Evolutionary conservation across 2,797 vertebrate species (phyloP), one percentile per base, ranked within the genome.

Genomic region (Gymnoscopelus microlampas): DNA sequence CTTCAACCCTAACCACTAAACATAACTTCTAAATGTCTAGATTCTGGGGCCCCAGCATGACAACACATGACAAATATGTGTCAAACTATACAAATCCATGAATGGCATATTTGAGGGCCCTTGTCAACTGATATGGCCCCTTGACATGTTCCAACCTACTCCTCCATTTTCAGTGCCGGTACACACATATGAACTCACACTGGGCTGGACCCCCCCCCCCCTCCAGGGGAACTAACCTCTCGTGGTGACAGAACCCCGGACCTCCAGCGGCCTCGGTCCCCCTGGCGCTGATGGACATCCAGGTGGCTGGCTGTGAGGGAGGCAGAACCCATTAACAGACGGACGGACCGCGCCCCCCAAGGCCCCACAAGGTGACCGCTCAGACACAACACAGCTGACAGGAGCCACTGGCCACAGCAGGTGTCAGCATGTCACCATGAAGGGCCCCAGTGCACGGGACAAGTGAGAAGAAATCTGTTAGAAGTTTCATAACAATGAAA

Each of bases 361-460:
- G 74, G 68, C 77, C 74, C 63, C 63, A 55, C 70, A 69, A 81
- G 78, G 80, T 75, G 56, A 29, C 76, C 59, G 63, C 39, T 78
- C 76, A 89, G 84, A 89, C 35, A 29, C 70, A 29, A 78, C 82
- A 82, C 85, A 91, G 86, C 88, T 88, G 88, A 90, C 39, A 70
- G 60, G 63, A 62, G 62, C 66, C 77, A 53, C 10, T 1, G 32
- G 35, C 10, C 47, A 56, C 63, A 51, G 68, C 64, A 68, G 44
- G 71, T 82, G 80, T 88, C 86, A 79, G 79, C 82, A 63, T 60
- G 15, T 70, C 70, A 64, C 72, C 32, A 9, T 66, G 70, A 77
- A 49, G 11, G 53, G 39, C 63, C 57, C 53, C 61, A 73, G 80
- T 66, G 76, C 53, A 68, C 63, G 39, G 39, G 39, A 10, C 39